Evolutionary conservation across 2,797 vertebrate species (phyloP).

Genomic region (Enteromius mattozi): DNA sequence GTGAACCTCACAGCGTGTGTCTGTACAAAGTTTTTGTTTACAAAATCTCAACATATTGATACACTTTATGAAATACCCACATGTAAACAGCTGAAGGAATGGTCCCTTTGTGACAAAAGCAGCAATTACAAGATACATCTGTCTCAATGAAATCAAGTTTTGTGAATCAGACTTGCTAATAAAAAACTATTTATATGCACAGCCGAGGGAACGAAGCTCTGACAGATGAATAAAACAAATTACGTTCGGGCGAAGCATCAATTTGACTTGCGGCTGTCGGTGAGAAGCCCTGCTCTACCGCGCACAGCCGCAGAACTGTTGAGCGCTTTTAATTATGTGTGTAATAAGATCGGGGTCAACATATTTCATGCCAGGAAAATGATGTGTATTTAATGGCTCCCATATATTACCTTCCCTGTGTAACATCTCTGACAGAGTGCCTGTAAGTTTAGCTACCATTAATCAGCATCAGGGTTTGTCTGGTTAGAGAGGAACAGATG

Average conservation of each 20-base stretch:
- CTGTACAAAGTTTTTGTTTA: constrained; percentile 8
- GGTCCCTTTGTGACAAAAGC: neutral
- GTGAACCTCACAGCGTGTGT: neutral
- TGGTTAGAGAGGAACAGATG: constrained; percentile 86
- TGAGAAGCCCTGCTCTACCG: constrained; percentile 64
- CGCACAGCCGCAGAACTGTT: constrained; percentile 78
- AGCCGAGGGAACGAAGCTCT: constrained; percentile 68
- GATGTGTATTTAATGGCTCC: constrained; percentile 89
- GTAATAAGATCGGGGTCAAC: constrained; percentile 88
- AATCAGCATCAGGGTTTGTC: constrained; percentile 88
- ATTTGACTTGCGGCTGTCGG: constrained; percentile 75
- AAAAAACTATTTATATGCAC: constrained; percentile 79
- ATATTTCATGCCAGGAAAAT: constrained; percentile 90
- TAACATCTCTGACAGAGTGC: constrained; percentile 84
- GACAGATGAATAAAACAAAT: constrained; percentile 80
- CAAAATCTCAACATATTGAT: neutral
- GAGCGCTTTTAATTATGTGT: constrained; percentile 86
- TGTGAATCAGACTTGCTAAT: constrained; percentile 59
- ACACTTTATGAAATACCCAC: neutral
- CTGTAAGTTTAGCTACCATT: constrained; percentile 82
- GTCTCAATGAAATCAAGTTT: constrained; percentile 71
- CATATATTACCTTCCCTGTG: constrained; percentile 86
- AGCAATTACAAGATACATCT: constrained; percentile 3
- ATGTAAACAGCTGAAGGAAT: neutral
- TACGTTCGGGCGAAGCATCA: constrained; percentile 75